A percentile compares a stretch with the other conserved stretches of the same genome.
These are phyloP conservation scores for Olivierus martensii DNA, from an alignment of 1,140 invertebrate genomes.

Conservation along the genomic window DNA sequence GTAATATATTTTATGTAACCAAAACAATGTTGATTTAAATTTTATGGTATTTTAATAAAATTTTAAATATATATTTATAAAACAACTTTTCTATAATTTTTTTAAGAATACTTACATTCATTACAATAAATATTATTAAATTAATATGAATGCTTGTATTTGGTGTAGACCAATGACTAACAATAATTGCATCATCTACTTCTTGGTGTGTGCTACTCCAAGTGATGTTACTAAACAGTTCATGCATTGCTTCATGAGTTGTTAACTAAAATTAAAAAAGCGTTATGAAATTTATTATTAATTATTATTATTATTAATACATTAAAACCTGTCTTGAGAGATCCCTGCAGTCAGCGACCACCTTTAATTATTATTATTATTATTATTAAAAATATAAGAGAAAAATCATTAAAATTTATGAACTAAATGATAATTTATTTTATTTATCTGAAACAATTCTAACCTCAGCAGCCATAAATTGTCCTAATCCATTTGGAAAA, in stretches of 20 bases:
- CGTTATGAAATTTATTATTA: too few species aligned
- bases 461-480: slow-evolving; percentile 77
- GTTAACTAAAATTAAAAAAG: slow-evolving; percentile 27
- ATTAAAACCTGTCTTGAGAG: too few species aligned
- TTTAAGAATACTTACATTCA: slow-evolving; percentile 53
- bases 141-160: slow-evolving; percentile 74
- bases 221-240: slow-evolving; percentile 90
- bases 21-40: too few species aligned
- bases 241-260: slow-evolving; percentile 44
- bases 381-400: too few species aligned
- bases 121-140: slow-evolving; percentile 66
- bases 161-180: slow-evolving; percentile 75
- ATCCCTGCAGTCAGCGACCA: too few species aligned
- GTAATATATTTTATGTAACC: too few species aligned
- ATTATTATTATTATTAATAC: too few species aligned
- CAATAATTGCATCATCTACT: slow-evolving; percentile 66
- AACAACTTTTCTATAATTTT: background rate
- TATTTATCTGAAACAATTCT: slow-evolving; percentile 22
- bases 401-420: too few species aligned
- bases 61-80: background rate
- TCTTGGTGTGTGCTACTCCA: slow-evolving; percentile 66
- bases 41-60: background rate
- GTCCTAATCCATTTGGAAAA: slow-evolving; percentile 70
- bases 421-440: too few species aligned
- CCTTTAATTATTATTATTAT: too few species aligned